Evolutionary conservation across 2,797 vertebrate species (phyloP).

Genomic region (Echeneis naucrates): DNA sequence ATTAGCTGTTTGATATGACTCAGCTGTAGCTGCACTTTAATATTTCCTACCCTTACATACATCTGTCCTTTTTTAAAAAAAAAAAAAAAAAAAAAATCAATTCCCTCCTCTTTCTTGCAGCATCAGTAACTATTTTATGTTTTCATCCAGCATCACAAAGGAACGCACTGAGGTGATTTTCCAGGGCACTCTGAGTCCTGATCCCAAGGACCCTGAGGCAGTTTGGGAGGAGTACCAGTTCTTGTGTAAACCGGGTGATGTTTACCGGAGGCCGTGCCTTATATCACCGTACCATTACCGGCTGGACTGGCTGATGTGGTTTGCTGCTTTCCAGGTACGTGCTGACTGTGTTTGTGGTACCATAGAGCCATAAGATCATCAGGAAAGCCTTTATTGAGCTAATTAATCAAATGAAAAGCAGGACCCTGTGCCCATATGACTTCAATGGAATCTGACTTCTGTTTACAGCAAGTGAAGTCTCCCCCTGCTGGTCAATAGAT

Average conservation of each 20-base stretch:
- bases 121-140: background rate
- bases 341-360: background rate
- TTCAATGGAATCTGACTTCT: no score
- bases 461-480: no score
- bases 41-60: no score
- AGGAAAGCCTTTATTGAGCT: no score
- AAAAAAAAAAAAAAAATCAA: no score
- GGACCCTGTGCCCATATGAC: no score
- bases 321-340: conserved; percentile 93
- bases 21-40: no score
- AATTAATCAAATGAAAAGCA: no score
- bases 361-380: no score
- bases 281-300: conserved; percentile 95
- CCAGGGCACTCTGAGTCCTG: conserved; percentile 90
- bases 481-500: no score
- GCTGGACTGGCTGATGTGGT: conserved; percentile 99
- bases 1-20: background rate
- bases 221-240: conserved; percentile 96
- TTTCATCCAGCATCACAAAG: conserved; percentile 88
- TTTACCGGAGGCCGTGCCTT: conserved; percentile 87
- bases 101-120: background rate
- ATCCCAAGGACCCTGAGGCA: conserved; percentile 84
- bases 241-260: conserved; percentile 92
- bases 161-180: conserved; percentile 94
- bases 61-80: background rate